phyloP scores from a whole-genome alignment of 2,797 vertebrate species.

The Okamejei kenojei region DNA sequence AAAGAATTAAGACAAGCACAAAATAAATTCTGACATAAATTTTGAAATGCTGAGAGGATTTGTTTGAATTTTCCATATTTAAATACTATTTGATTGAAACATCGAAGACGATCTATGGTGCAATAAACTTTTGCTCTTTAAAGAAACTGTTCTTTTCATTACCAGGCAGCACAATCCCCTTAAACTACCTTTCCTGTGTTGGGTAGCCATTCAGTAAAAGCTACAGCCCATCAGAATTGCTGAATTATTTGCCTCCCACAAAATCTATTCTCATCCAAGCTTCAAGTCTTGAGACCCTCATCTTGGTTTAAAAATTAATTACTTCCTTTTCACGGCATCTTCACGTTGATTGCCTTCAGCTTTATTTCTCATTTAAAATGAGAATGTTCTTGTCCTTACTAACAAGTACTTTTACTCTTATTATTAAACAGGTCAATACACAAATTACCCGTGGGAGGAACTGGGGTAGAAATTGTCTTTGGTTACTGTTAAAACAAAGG shows the following conservation, averaged over 20 bases:
- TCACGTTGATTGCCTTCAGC: neutral
- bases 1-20: neutral
- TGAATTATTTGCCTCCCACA: neutral
- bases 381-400: neutral
- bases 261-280: neutral
- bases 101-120: neutral
- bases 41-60: neutral
- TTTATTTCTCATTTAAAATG: neutral
- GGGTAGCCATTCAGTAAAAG: neutral
- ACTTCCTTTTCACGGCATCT: neutral
- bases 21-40: neutral
- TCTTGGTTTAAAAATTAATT: neutral
- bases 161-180: neutral
- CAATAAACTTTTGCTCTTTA: neutral
- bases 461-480: no score
- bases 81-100: neutral
- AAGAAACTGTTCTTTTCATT: neutral
- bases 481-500: no score
- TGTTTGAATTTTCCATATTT: no score
- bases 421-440: neutral
- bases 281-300: neutral
- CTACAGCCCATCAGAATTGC: neutral
- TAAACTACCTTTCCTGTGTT: no score
- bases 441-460: no score
- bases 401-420: neutral